Percentiles rank a stretch among this genome's conserved stretches.
phyloP scores from a whole-genome alignment of 2,113 vertebrate species.

The Dicentrarchus labrax region DNA sequence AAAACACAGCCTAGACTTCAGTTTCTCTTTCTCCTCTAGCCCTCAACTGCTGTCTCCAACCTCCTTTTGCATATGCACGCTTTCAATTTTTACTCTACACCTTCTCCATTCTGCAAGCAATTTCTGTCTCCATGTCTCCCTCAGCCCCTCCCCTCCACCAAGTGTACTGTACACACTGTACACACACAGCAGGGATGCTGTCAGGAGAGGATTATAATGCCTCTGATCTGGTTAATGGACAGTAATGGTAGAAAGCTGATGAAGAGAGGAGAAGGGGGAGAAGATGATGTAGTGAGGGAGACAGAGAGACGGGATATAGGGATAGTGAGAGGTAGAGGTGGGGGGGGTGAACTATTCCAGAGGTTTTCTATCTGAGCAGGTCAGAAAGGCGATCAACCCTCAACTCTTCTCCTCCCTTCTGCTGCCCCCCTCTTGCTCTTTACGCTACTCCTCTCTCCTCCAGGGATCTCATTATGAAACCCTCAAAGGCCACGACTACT shows the following conservation, averaged over 20 bases:
- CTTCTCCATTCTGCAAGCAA: constrained; percentile 7
- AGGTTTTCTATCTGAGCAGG: constrained; percentile 47
- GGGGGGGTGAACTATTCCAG: constrained; percentile 20
- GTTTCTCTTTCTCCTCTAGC: background rate
- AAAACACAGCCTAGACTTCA: background rate
- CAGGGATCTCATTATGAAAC: constrained; percentile 81
- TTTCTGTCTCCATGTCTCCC: background rate
- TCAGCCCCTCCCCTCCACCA: constrained; percentile 12
- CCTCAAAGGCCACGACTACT: constrained; percentile 55
- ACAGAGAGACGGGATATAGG: background rate
- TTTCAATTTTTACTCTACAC: constrained; percentile 53
- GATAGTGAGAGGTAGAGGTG: constrained; percentile 19
- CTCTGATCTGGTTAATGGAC: constrained; percentile 74
- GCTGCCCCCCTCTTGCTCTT: constrained; percentile 29
- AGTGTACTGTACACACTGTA: constrained; percentile 44
- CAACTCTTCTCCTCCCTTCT: constrained; percentile 16
- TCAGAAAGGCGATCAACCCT: constrained; percentile 59
- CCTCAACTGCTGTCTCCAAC: background rate
- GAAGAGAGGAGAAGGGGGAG: constrained; percentile 36
- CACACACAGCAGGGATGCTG: constrained; percentile 50
- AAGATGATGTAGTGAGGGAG: constrained; percentile 23
- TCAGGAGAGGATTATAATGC: constrained; percentile 54
- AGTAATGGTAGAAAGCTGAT: constrained; percentile 69
- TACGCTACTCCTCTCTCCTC: constrained; percentile 61
- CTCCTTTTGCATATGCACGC: constrained; percentile 24